phyloP scores from a whole-genome alignment of 2,888 invertebrate species.

The Timema podura region DNA sequence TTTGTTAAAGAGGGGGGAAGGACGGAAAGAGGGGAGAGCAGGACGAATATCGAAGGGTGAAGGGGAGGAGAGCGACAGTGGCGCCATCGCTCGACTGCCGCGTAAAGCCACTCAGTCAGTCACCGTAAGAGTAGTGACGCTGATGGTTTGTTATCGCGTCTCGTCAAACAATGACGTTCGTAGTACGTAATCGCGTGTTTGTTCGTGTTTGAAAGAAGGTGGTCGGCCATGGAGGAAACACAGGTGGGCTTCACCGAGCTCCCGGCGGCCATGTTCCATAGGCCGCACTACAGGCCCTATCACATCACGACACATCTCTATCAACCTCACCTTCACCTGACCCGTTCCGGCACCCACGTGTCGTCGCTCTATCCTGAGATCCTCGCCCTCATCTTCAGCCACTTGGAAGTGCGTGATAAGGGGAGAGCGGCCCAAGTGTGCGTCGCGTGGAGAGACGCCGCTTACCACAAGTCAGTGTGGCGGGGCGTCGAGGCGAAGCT shows the following conservation, averaged over 20 bases:
- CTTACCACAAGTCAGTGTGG: slow-evolving; percentile 91
- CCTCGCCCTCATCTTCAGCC: slow-evolving; percentile 85
- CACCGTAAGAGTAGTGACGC: too few species aligned
- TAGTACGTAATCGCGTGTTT: too few species aligned
- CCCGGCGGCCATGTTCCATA: slow-evolving; percentile 52
- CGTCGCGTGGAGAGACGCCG: slow-evolving; percentile 85
- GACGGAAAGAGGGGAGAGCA: slow-evolving; percentile 20
- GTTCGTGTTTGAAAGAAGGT: too few species aligned
- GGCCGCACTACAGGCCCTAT: slow-evolving; percentile 47
- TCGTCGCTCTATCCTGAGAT: slow-evolving; percentile 89
- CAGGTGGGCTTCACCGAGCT: slow-evolving; percentile 56
- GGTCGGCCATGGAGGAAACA: slow-evolving; percentile 48
- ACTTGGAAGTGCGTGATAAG: slow-evolving; percentile 82
- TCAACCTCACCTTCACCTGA: slow-evolving; percentile 36
- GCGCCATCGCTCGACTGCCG: slow-evolving; percentile 23
- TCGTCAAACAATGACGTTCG: too few species aligned
- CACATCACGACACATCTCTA: slow-evolving; percentile 53
- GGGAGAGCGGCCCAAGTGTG: slow-evolving; percentile 90
- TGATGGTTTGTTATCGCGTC: too few species aligned
- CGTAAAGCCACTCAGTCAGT: slow-evolving; percentile 23
- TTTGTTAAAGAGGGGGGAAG: too few species aligned
- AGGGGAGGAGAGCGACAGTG: slow-evolving; percentile 19
- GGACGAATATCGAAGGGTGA: slow-evolving; percentile 15
- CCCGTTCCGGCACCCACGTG: slow-evolving; percentile 63
- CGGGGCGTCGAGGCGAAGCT: slow-evolving; percentile 87